Conservation (phyloP, 1,140 invertebrate species). For the Bradysia coprophila region DNA sequence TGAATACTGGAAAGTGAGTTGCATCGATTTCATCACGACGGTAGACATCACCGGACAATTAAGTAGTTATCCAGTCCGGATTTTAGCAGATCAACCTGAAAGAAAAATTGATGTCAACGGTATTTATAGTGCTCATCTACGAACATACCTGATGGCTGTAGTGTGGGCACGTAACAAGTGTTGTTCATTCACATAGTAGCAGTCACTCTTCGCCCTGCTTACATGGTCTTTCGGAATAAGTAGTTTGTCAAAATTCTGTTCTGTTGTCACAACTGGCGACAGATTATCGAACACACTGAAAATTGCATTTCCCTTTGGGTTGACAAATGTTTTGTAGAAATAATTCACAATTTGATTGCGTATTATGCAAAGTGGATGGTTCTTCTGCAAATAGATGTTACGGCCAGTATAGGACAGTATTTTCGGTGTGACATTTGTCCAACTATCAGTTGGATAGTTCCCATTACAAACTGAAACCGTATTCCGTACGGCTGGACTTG, state of each 20-base stretch:
- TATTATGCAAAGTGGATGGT: conserved; percentile 72
- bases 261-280: conserved; percentile 59
- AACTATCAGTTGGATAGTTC: conserved; percentile 46
- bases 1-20: conserved; percentile 94
- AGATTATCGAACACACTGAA: conserved; percentile 80
- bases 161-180: conserved; percentile 78
- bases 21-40: conserved; percentile 87
- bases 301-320: conserved; percentile 56
- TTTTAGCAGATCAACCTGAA: conserved; percentile 63
- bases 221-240: conserved; percentile 69
- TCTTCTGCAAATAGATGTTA: conserved; percentile 57
- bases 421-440: conserved; percentile 74
- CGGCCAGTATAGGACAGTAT: conserved; percentile 56
- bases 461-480: conserved; percentile 26
- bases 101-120: not conserved
- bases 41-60: conserved; percentile 90
- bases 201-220: conserved; percentile 65
- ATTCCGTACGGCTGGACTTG: conserved; percentile 1
- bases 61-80: conserved; percentile 86
- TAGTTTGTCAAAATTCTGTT: conserved; percentile 80
- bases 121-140: too few relatives aligned
- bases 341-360: conserved; percentile 66
- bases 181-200: conserved; percentile 78
- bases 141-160: conserved; percentile 56
- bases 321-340: conserved; percentile 62